Base-by-base conservation (phyloP, 2,888 invertebrate species). In the Schizotus pectinicornis region DNA sequence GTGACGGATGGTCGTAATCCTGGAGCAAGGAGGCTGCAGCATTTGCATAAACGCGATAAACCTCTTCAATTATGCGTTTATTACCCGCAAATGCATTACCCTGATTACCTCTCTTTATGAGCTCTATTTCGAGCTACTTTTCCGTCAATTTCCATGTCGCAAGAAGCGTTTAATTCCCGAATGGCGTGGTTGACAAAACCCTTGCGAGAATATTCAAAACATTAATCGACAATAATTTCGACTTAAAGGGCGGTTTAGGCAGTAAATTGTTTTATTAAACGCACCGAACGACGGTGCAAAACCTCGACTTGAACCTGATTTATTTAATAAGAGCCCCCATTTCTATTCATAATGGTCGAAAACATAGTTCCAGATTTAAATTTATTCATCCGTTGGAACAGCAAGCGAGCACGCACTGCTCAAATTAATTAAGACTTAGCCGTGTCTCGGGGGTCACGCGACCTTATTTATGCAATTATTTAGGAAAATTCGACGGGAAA, bases 31-130 rank as follows among this genome's bases (percentile, higher is more conserved):
- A 47, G 52, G 57, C 56, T 58, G 65, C 68, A 69, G 69, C 63
- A 71, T 72, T 68, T 69, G 62, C 70, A 72, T 70, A 69, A 61
- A 71, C 67, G 57, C 61, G 65, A 70, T 64, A 72, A 72, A 70
- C 68, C 70, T 69, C 65, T 72, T 60, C 70, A 70, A 70, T 72
- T 70, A 69, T 62, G 59, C 63, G 67, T 65, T 67, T 66, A 66
- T 59, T 58, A 56, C 59, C 61, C 56, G 55, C 59, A 59, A 58
- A 61, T 67, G 69, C 71, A 71, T 70, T 70, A 71, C 67, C 65
- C 63, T 67, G 69, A 71, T 70, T 71, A 66, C 62, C 53, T 61
- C 58, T 57, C 49, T 56, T 43, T 22, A 22, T 22, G 22, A 5
- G 3, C 22, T 22, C 22, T 22, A 22, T 22, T 22, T 22, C 22